Evolutionary conservation across 2,797 vertebrate species (phyloP), one percentile per base, ranked within the genome.

Genomic region (Esox masquinongy): DNA sequence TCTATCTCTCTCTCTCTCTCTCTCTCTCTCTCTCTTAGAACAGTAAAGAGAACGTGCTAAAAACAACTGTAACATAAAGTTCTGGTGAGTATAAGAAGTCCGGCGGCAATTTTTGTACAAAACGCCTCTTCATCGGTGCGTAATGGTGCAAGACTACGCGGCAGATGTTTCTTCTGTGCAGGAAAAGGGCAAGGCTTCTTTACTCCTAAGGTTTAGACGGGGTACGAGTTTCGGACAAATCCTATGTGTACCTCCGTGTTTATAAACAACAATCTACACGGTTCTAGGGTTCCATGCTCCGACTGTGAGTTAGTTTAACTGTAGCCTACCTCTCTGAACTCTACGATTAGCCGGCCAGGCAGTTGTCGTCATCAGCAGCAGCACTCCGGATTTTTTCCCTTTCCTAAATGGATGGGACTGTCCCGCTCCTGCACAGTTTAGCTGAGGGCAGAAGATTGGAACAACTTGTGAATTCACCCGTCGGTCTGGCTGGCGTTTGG

Each of bases 391-490:
- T 88, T 83, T 80, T 84, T 59, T 34, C 76, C 80, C 83, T 77
- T 84, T 87, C 80, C 86, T 91, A 89, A 90, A 93, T 92, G 93
- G 92, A 92, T 92, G 90, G 90, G 88, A 78, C 90, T 91, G 90
- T 88, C 89, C 90, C 81, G 89, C 84, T 90, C 80, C 84, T 90
- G 90, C 91, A 92, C 83, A 85, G 88, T 89, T 90, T 89, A 92
- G 87, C 86, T 83, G 86, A 88, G 92, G 91, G 90, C 92, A 86
- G 90, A 89, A 89, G 90, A 88, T 81, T 88, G 92, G 90, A 89
- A 85, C 88, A 87, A 86, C 89, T 90, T 83, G 84, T 86, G 88
- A 87, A 82, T 86, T 39, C 66, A 43, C 83, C 88, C 83, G 88
- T 88, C 77, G 85, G 74, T 89, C 85, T 84, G 80, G 86, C 85